Percentiles rank a stretch among this genome's conserved stretches.
Evolutionary conservation across 2,113 vertebrate species (phyloP).

Genomic region (Passer montanus): DNA sequence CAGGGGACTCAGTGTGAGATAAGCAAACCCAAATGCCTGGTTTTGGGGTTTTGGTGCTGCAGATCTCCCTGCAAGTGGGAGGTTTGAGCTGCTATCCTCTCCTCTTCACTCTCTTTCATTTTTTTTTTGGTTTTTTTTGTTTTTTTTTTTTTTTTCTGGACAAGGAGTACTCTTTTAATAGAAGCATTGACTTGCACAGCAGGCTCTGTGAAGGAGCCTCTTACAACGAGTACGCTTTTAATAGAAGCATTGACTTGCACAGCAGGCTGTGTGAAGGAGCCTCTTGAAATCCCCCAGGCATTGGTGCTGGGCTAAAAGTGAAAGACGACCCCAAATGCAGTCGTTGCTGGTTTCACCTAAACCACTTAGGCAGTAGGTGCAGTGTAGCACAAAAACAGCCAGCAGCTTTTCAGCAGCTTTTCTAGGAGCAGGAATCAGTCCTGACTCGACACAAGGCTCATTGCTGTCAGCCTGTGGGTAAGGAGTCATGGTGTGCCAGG

Average conservation of each 20-base stretch:
- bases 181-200: neutral
- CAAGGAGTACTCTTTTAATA: neutral
- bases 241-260: neutral
- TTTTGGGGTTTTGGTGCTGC: neutral
- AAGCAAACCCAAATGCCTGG: neutral
- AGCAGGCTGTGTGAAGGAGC: neutral
- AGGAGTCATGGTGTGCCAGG: neutral
- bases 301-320: neutral
- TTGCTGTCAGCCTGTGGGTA: fast-evolving
- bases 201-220: neutral
- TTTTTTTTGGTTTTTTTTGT: neutral
- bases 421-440: neutral
- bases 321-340: neutral
- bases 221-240: no score
- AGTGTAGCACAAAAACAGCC: neutral
- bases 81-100: neutral
- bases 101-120: neutral
- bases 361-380: neutral
- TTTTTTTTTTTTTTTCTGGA: neutral
- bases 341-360: neutral
- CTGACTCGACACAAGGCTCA: neutral
- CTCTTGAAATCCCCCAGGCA: neutral
- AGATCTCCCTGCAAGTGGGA: neutral
- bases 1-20: neutral
- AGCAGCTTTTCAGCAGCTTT: neutral